A percentile compares a stretch with the other conserved stretches of the same genome.
Conservation (phyloP, 2,113 vertebrate genomes). For the Shinisaurus crocodilurus region DNA sequence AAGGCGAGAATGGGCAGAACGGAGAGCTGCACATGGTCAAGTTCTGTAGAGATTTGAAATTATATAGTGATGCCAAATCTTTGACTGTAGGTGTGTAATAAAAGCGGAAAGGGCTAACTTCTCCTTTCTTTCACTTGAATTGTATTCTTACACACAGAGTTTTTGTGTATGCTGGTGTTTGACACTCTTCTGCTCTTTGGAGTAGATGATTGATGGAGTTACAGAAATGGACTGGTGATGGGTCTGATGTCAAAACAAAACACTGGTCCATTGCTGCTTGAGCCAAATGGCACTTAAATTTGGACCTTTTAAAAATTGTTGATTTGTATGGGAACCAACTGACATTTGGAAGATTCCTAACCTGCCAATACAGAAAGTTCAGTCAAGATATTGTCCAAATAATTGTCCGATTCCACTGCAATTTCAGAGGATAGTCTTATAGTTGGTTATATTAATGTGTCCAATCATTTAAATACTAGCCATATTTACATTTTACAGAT, state of each 20-base stretch:
- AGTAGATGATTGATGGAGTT: background rate
- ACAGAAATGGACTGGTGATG: background rate
- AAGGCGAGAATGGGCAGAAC: background rate
- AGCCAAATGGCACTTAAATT: background rate
- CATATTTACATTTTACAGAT: background rate
- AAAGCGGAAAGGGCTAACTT: background rate
- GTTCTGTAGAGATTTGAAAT: background rate
- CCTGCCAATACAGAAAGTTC: background rate
- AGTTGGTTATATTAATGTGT: slow-evolving; percentile 8
- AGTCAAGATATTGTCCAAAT: background rate
- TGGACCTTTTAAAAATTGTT: background rate
- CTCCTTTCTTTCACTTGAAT: background rate
- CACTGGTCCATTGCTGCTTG: background rate
- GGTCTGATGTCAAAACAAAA: background rate
- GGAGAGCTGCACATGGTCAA: background rate
- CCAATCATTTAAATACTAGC: background rate
- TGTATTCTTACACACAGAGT: background rate
- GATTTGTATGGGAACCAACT: background rate
- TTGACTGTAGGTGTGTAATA: background rate
- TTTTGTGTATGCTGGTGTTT: accelerated
- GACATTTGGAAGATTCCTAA: background rate
- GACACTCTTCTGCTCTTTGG: background rate
- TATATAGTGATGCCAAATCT: background rate
- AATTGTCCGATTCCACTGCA: background rate
- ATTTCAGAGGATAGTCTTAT: background rate